phyloP scores from a whole-genome alignment of 2,797 vertebrate species.

The Gymnoscopelus braueri region DNA sequence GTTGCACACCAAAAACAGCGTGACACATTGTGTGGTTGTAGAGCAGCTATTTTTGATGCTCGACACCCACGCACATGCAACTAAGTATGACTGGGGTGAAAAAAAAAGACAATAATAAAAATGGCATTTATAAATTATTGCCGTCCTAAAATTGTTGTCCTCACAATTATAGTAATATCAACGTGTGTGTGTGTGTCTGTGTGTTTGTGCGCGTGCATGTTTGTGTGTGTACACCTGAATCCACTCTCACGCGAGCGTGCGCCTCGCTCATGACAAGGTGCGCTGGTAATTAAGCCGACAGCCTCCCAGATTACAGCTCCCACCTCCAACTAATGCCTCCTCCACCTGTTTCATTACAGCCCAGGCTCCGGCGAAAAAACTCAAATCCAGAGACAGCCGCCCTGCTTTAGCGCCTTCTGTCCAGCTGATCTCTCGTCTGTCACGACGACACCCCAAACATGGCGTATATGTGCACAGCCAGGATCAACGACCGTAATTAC shows the following conservation, averaged over 20 bases:
- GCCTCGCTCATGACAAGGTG: conserved; percentile 37
- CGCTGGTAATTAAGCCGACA: conserved; percentile 59
- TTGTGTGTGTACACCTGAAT: background rate
- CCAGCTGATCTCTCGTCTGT: conserved; percentile 68
- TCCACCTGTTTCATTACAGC: conserved; percentile 69
- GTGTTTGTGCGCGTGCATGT: conserved; percentile 18
- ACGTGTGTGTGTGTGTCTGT: conserved; percentile 20
- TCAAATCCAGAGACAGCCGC: conserved; percentile 53
- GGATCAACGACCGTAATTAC: conserved; percentile 56
- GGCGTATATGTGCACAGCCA: conserved; percentile 22
- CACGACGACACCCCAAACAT: conserved; percentile 52
- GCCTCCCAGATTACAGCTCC: conserved; percentile 59
- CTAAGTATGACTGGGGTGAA: no score
- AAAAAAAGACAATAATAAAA: no score
- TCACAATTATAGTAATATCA: no score
- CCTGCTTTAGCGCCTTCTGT: conserved; percentile 61
- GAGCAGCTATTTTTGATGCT: no score
- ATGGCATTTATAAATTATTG: no score
- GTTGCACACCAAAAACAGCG: no score
- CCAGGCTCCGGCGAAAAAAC: conserved; percentile 40
- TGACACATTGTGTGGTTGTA: no score
- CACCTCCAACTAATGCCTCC: conserved; percentile 36
- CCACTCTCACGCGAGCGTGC: background rate
- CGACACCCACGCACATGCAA: no score
- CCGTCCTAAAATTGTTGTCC: no score